Base-by-base conservation (phyloP, 2,888 invertebrate species). In the Amphipyra tragopoginis region DNA sequence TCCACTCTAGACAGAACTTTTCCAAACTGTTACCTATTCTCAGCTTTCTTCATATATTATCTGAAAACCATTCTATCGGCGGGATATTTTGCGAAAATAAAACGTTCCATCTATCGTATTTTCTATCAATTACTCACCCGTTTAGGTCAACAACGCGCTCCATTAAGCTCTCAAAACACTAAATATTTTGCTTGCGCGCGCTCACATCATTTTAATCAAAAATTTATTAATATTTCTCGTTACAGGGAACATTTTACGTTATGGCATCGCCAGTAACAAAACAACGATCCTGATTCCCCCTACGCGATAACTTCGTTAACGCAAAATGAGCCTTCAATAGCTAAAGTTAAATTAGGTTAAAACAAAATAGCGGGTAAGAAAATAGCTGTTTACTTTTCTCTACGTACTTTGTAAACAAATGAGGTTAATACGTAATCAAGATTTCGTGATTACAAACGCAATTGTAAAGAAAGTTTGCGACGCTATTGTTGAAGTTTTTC, bases 311-410 rank as follows among this genome's bases (percentile, higher is more conserved):
- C 85, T 90, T 88, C 84, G 90, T 90, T 90, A 91, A 90, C 86
- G 83, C 86, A 82, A 86, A 91, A 92, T 88, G 89, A 86, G 85
- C 87, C 87, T 89, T 83, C 89, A 89, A 92, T 92, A 88, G 91
- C 88, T 84, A 87, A 93, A 93, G 91, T 92, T 92, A 90, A 92
- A 92, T 92, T 90, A 89, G 89, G 89, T 88, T 89, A 87, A 89
- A 90, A 89, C 87, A 86, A 90, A 92, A 89, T 88, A 82, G 86
- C 80, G 78, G 81, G 80, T 79, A 81, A 85, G 84, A 84, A 85
- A 86, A 86, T 86, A 82, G 82, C 83, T 85, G 78, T 86, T 85
- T 84, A 82, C 82, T 76, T 81, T 80, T 72, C 58, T 70, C 58
- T 70, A 69, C 70, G 75, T 79, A 75, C 71, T 81, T 80, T 77